A percentile compares a stretch with the other conserved stretches of the same genome.
phyloP scores from a whole-genome alignment of 2,113 vertebrate genomes.

The Gnathonemus echidnorhynchus region DNA sequence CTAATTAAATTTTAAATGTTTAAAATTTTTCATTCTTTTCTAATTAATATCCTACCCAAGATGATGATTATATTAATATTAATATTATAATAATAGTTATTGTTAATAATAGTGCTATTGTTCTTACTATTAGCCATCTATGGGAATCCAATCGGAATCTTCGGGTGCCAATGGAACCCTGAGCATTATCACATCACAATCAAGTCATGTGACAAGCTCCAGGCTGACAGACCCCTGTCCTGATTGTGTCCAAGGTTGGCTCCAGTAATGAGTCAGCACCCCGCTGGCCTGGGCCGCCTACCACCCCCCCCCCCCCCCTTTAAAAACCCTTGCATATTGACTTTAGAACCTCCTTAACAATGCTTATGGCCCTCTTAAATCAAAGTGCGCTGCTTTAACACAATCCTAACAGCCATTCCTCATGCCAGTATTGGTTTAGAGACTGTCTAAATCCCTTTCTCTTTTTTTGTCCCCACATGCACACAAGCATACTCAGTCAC shows the following conservation, averaged over 20 bases:
- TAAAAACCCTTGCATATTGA: constrained; percentile 4
- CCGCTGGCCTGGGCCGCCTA: neutral
- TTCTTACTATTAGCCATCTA: neutral
- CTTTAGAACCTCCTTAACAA: neutral
- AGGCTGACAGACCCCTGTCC: neutral
- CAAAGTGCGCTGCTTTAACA: neutral
- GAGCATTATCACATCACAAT: neutral
- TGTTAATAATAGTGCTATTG: neutral
- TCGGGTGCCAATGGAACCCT: neutral
- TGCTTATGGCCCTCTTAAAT: constrained; percentile 3
- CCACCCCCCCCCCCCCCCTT: neutral
- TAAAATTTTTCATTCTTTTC: neutral
- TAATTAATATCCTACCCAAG: neutral
- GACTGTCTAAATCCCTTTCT: neutral
- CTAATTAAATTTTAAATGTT: neutral
- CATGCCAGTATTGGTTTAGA: neutral
- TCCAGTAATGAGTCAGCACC: neutral
- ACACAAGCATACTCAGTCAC: neutral
- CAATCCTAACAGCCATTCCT: neutral
- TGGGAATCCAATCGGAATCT: neutral
- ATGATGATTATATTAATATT: neutral
- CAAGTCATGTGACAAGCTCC: neutral
- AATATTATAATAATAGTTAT: neutral
- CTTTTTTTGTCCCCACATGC: constrained; percentile 3
- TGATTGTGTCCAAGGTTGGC: neutral